These are phyloP conservation scores for Jaculus jaculus DNA, from an alignment of 2,113 vertebrate species.

Conservation along the genomic window DNA sequence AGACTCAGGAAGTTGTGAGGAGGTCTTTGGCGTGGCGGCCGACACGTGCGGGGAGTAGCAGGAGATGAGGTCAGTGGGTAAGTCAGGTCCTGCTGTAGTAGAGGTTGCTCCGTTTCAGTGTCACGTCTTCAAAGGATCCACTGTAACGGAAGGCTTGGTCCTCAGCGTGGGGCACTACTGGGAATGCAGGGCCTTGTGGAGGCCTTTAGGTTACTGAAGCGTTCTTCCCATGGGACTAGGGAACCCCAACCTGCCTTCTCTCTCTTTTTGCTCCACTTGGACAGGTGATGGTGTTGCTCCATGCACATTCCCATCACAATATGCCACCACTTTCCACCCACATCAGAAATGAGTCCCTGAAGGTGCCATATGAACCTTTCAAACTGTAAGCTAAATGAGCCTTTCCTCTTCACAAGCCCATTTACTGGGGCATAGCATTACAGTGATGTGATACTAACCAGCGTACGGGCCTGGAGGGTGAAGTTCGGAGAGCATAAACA, in stretches of 20 bases:
- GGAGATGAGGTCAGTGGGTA: no score
- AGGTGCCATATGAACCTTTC: not conserved
- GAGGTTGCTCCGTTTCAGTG: not conserved
- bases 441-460: not conserved
- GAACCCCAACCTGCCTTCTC: not conserved
- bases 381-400: not conserved
- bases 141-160: not conserved
- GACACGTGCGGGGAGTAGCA: rapidly evolving
- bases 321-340: not conserved
- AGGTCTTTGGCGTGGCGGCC: not conserved
- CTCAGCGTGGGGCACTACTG: not conserved
- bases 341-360: not conserved
- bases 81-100: not conserved
- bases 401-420: not conserved
- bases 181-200: not conserved
- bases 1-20: not conserved
- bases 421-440: not conserved
- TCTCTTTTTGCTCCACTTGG: not conserved
- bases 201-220: not conserved
- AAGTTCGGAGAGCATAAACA: not conserved
- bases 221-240: not conserved
- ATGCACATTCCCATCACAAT: not conserved
- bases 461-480: not conserved
- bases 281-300: not conserved
- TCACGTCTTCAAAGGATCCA: not conserved